phyloP scores from a whole-genome alignment of 1,140 invertebrate species.

The Palaemon carinicauda region DNA sequence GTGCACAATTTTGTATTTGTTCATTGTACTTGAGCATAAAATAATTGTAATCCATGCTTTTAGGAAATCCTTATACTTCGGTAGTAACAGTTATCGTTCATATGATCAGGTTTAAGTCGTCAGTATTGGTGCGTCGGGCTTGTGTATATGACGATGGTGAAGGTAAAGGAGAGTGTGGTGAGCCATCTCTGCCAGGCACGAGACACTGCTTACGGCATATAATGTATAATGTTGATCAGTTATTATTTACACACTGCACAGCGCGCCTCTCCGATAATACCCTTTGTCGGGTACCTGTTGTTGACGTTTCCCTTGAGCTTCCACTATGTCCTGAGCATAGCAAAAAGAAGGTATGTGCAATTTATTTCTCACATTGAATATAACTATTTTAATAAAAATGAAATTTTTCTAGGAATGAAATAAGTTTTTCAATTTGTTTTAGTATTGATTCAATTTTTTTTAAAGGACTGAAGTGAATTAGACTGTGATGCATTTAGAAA shows the following conservation, averaged over 20 bases:
- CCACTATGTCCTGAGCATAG: conserved; percentile 49
- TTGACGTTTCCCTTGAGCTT: conserved; percentile 63
- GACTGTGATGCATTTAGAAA: too few relatives aligned
- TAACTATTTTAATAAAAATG: too few relatives aligned
- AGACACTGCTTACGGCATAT: conserved; percentile 86
- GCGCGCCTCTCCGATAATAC: conserved; percentile 87
- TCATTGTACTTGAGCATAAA: too few relatives aligned
- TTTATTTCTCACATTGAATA: background rate
- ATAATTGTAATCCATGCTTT: too few relatives aligned
- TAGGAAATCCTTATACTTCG: background rate
- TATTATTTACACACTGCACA: conserved; percentile 87
- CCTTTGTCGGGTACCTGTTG: conserved; percentile 86
- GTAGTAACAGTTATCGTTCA: background rate
- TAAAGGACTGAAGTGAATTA: too few relatives aligned
- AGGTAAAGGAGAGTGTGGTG: conserved; percentile 67
- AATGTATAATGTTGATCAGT: conserved; percentile 85
- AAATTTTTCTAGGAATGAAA: too few relatives aligned
- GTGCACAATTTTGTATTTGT: too few relatives aligned
- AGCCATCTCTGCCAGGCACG: conserved; percentile 79
- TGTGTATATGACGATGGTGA: conserved; percentile 42
- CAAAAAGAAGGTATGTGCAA: conserved; percentile 12
- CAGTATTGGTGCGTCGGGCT: conserved; percentile 37
- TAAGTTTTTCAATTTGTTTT: too few relatives aligned
- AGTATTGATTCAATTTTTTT: too few relatives aligned
- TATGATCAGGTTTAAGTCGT: conserved; percentile 35